Evolutionary conservation across 1,140 invertebrate species (phyloP).

Genomic region (Drosophila insularis): DNA sequence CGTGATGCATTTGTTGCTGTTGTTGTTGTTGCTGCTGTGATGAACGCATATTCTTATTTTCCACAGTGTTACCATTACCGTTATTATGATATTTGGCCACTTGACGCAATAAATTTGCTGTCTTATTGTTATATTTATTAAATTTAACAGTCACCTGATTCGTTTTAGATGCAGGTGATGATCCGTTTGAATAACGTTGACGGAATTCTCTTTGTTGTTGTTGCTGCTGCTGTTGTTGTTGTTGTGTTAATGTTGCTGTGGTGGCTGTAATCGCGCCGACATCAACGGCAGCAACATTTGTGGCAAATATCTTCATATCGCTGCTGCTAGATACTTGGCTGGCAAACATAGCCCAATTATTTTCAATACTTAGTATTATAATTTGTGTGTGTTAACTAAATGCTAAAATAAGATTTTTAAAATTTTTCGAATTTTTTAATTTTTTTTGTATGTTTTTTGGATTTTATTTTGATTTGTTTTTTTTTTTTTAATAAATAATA

Average conservation of each 20-base stretch:
- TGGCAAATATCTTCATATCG: conserved; percentile 63
- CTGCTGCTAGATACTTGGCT: conserved; percentile 25
- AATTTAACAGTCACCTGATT: conserved; percentile 42
- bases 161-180: conserved; percentile 16
- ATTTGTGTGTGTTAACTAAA: conserved; percentile 18
- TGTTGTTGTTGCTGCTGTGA: conserved; percentile 40
- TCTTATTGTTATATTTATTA: conserved; percentile 62
- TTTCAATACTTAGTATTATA: conserved; percentile 12
- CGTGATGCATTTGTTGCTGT: conserved; percentile 24
- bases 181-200: conserved; percentile 18
- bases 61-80: conserved; percentile 14
- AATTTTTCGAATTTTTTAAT: conserved; percentile 18
- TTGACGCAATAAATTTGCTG: conserved; percentile 53
- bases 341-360: conserved; percentile 50
- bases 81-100: conserved; percentile 33
- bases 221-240: conserved; percentile 26
- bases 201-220: conserved; percentile 49
- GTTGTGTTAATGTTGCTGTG: conserved; percentile 18
- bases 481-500: conserved; percentile 32
- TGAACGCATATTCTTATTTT: conserved; percentile 29
- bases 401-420: conserved; percentile 33
- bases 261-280: conserved; percentile 13
- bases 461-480: conserved; percentile 28
- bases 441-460: conserved; percentile 34
- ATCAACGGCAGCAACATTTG: conserved; percentile 45